A percentile compares a stretch with the other conserved stretches of the same genome.
Conservation (phyloP, 2,797 vertebrate genomes). For the Siniperca scherzeri region DNA sequence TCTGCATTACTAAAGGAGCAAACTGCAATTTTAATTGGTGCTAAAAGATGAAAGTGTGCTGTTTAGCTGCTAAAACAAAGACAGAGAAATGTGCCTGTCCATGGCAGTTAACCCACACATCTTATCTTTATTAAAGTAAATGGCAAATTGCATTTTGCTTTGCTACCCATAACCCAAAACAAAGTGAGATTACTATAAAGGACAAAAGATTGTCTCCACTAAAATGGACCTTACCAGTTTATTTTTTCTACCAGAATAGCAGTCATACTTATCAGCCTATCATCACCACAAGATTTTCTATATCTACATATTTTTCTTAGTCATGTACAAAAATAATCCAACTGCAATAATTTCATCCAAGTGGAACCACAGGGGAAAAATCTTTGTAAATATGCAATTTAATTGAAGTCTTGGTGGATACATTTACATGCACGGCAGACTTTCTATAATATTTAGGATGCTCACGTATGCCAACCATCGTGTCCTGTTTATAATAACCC, state of each 20-base stretch:
- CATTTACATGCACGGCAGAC: slow-evolving; percentile 52
- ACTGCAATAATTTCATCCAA: slow-evolving; percentile 20
- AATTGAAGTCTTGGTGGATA: slow-evolving; percentile 42
- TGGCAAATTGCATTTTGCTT: slow-evolving; percentile 11
- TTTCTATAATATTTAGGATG: slow-evolving; percentile 50
- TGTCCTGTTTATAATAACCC: slow-evolving; percentile 53
- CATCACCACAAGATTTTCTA: background rate
- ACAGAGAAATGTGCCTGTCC: slow-evolving; percentile 2
- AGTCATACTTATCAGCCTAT: slow-evolving; percentile 1
- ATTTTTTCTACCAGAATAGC: background rate
- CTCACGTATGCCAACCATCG: slow-evolving; percentile 48
- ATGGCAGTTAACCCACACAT: background rate
- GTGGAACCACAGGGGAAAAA: slow-evolving; percentile 34
- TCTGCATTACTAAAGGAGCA: slow-evolving; percentile 9
- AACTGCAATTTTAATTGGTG: slow-evolving; percentile 21
- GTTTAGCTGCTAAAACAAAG: slow-evolving; percentile 15
- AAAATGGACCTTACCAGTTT: background rate
- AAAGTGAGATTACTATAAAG: slow-evolving; percentile 17
- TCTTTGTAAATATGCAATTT: slow-evolving; percentile 42
- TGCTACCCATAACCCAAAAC: background rate
- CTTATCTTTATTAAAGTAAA: slow-evolving; percentile 18
- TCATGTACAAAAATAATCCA: slow-evolving; percentile 39
- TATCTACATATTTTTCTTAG: slow-evolving; percentile 14
- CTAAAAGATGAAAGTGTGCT: background rate
- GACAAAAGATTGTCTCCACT: background rate